Evolutionary conservation across 2,797 vertebrate species (phyloP).

Genomic region (Sylvilagus floridanus): DNA sequence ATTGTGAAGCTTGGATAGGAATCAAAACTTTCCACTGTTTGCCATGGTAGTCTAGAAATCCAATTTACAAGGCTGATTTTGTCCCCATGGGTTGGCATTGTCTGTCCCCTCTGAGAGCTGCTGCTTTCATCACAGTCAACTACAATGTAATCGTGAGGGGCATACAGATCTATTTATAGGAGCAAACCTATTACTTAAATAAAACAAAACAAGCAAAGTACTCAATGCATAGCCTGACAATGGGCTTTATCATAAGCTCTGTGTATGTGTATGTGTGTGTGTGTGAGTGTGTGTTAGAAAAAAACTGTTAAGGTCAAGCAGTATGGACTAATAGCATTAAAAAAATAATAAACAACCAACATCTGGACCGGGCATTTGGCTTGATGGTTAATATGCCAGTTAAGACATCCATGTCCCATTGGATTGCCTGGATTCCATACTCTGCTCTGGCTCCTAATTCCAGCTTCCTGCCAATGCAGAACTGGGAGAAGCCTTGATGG

Average conservation of each 20-base stretch:
- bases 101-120: neutral
- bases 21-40: slow-evolving; percentile 49
- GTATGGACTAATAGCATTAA: neutral
- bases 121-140: slow-evolving; percentile 50
- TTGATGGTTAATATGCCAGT: too few relatives aligned
- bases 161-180: neutral
- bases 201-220: slow-evolving; percentile 36
- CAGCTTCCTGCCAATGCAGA: too few relatives aligned
- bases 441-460: too few relatives aligned
- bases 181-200: slow-evolving; percentile 29
- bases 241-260: neutral
- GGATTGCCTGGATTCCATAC: too few relatives aligned
- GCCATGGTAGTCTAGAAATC: neutral
- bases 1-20: neutral
- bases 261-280: slow-evolving; percentile 16
- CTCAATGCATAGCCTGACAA: neutral
- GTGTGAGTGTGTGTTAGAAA: neutral
- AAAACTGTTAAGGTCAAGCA: neutral
- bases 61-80: slow-evolving; percentile 11
- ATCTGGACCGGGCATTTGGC: too few relatives aligned
- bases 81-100: neutral
- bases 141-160: neutral
- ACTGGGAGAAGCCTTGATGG: too few relatives aligned
- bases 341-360: neutral
- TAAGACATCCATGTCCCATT: too few relatives aligned